Conservation (phyloP, 2,113 vertebrate genomes). For the Nibea coibor region DNA sequence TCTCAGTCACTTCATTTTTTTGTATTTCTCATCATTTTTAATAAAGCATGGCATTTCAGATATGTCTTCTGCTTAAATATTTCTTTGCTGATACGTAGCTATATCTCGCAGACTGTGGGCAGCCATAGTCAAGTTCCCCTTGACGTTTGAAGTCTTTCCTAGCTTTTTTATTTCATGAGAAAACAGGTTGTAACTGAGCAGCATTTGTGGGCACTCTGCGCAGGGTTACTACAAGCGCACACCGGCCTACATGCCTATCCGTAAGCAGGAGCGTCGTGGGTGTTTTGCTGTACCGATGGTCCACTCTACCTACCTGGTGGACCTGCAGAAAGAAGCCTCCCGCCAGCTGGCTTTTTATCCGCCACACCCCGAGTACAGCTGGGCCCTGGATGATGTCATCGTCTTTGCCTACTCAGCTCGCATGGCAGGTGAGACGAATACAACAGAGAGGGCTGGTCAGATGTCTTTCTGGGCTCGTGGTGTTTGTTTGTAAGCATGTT, state of each 20-base stretch:
- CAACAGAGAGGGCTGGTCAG: neutral
- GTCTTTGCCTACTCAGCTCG: constrained; percentile 90
- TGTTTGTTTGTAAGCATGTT: neutral
- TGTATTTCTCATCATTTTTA: neutral
- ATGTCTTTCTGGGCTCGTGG: too few species aligned
- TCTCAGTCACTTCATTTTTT: neutral
- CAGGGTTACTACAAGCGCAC: constrained; percentile 93
- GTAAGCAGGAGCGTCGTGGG: constrained; percentile 85
- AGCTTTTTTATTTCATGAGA: neutral
- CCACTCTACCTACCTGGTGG: constrained; percentile 90
- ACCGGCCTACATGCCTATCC: constrained; percentile 89
- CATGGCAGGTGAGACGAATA: constrained; percentile 85
- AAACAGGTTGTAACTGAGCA: neutral
- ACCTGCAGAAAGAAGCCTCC: constrained; percentile 87
- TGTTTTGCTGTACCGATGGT: constrained; percentile 94
- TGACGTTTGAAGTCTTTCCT: too few species aligned
- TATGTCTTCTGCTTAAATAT: neutral
- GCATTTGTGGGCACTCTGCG: neutral
- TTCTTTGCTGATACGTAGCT: neutral
- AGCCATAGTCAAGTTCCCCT: neutral
- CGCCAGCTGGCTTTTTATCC: constrained; percentile 88
- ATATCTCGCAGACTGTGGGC: neutral
- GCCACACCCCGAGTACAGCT: constrained; percentile 87
- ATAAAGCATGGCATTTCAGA: neutral
- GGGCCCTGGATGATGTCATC: constrained; percentile 93